Percentiles rank a stretch among this genome's conserved stretches.
Evolutionary conservation across 2,797 vertebrate genomes (phyloP).

Genomic region (Gallirallus australis): DNA sequence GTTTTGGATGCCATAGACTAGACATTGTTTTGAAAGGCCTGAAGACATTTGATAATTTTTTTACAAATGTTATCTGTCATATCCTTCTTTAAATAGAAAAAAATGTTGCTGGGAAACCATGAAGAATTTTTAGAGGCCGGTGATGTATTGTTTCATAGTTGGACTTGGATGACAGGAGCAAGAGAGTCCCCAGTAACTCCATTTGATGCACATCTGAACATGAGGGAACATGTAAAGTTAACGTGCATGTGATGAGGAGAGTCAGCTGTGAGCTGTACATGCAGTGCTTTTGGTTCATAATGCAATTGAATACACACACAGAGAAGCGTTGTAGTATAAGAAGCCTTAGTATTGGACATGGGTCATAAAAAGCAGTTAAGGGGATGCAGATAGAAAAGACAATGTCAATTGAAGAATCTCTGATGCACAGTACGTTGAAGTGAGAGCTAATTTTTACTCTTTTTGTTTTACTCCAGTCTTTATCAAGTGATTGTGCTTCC

Average conservation of each 20-base stretch:
- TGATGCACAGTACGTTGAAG: not conserved
- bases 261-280: not conserved
- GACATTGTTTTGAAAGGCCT: not conserved
- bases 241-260: not conserved
- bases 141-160: not conserved
- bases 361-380: not conserved
- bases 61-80: not conserved
- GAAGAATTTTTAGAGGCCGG: not conserved
- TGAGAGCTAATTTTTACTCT: not conserved
- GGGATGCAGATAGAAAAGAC: not conserved
- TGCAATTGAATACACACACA: not conserved
- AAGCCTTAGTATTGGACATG: accelerated
- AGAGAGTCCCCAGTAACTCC: not conserved
- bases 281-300: not conserved
- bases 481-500: slow-evolving; percentile 93
- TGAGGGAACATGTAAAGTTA: not conserved
- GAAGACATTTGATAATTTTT: not conserved
- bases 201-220: not conserved
- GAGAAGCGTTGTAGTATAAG: not conserved
- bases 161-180: not conserved
- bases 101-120: not conserved
- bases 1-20: not conserved
- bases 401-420: not conserved
- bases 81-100: not conserved
- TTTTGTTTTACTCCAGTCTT: slow-evolving; percentile 79